Percentiles rank a stretch among this genome's conserved stretches.
Evolutionary conservation across 2,888 invertebrate genomes (phyloP).

Genomic region (Sinohyriopsis cumingii): DNA sequence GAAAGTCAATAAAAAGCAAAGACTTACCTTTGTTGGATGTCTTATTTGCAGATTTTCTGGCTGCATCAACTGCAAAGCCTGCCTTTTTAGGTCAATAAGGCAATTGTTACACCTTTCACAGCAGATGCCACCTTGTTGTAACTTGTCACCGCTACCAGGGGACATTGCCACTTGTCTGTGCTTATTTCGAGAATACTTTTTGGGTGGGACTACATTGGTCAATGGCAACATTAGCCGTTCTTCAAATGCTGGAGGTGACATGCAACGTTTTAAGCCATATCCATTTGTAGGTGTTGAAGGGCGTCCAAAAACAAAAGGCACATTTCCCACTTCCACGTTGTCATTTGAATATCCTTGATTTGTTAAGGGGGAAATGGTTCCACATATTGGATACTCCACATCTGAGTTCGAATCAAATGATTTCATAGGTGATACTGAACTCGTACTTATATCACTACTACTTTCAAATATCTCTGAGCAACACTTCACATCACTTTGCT

Average conservation of each 20-base stretch:
- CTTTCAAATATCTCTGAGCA: too few relatives aligned
- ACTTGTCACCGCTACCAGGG: not conserved
- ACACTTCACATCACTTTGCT: not conserved
- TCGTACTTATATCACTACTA: too few relatives aligned
- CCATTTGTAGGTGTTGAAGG: conserved; percentile 44
- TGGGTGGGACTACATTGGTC: too few relatives aligned
- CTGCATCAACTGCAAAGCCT: conserved; percentile 57
- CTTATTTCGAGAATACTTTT: too few relatives aligned
- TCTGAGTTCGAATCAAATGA: conserved; percentile 1
- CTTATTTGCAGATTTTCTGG: conserved; percentile 44
- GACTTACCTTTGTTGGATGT: conserved; percentile 36
- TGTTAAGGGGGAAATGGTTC: conserved; percentile 57
- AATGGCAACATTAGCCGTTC: too few relatives aligned
- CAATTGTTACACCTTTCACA: conserved; percentile 64
- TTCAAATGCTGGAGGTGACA: conserved; percentile 27
- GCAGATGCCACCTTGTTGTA: conserved; percentile 47
- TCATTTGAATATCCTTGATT: conserved; percentile 18
- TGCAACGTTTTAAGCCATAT: conserved; percentile 23
- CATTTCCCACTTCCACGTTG: conserved; percentile 41
- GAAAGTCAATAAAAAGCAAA: not conserved
- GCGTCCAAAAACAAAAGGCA: conserved; percentile 58
- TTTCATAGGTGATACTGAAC: too few relatives aligned
- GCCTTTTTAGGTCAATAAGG: conserved; percentile 60
- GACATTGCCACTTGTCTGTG: too few relatives aligned
- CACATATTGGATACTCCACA: conserved; percentile 59